phyloP scores from a whole-genome alignment of 2,797 vertebrate species.

The Neostethus bicornis region DNA sequence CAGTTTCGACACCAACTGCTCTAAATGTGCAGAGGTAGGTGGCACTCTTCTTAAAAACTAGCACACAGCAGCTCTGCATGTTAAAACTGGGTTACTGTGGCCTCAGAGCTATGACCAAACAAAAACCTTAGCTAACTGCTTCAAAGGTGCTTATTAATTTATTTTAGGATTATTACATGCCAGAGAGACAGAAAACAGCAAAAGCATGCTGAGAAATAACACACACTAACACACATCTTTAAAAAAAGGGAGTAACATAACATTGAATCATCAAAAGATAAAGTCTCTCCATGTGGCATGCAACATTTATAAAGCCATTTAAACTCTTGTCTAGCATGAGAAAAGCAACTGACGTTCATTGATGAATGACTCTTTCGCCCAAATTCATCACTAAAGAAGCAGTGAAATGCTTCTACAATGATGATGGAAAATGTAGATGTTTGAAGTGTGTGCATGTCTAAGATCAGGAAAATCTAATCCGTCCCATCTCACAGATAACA shows the following conservation, averaged over 20 bases:
- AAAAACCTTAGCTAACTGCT: constrained; percentile 24
- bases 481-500: constrained; percentile 29
- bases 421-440: constrained; percentile 17
- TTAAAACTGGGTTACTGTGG: constrained; percentile 23
- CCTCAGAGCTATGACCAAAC: constrained; percentile 28
- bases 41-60: constrained; percentile 1
- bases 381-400: constrained; percentile 26
- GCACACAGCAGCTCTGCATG: not conserved
- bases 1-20: constrained; percentile 1
- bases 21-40: not conserved
- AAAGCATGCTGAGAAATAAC: constrained; percentile 29
- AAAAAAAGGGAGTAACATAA: constrained; percentile 30
- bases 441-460: not conserved
- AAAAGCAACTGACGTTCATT: constrained; percentile 43
- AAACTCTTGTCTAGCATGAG: not conserved
- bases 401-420: constrained; percentile 12
- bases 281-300: constrained; percentile 27
- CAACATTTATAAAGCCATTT: constrained; percentile 15
- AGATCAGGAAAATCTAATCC: constrained; percentile 19
- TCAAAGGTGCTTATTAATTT: constrained; percentile 38
- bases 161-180: constrained; percentile 11
- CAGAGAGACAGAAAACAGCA: constrained; percentile 30
- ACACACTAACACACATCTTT: constrained; percentile 45
- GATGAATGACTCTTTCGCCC: constrained; percentile 10
- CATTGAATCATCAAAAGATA: constrained; percentile 37